Evolutionary conservation across 2,113 vertebrate species (phyloP), one percentile per base, ranked within the genome.

Genomic region (Sinocyclocheilus grahami): DNA sequence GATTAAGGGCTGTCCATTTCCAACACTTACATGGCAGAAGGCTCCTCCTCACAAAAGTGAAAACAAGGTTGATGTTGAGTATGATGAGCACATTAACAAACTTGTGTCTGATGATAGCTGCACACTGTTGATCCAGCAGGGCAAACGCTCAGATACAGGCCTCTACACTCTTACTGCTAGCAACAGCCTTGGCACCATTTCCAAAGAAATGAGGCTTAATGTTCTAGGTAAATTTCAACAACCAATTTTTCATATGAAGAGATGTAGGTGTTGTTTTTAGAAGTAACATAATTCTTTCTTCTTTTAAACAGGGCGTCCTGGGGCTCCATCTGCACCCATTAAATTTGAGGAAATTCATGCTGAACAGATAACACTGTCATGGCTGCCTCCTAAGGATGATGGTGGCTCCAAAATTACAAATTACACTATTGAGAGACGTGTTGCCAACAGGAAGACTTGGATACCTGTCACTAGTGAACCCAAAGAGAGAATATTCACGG

Each of bases 71-170:
- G 96, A 97, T 86, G 92, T 99, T 51, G 27, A 93, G 6, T 99
- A 99, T n/a, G 96, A 99, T 62, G 96, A 97, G 82, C 97, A 99
- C 77, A 95, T 99, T 90, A 99, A 99, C 93, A 99, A 99, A 94
- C 95, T 97, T 0, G 95, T 99, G 89, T 95, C 92, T n/a, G 98
- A 99, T 79, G 93, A 99, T 78, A 96, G 94, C 91, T 99, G 98
- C 91, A 98, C 96, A 0, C 94, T 99, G 91, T 92, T 97, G 79
- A 97, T 99, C 89, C 97, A 97, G 82, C 97, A 99, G 88, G 97
- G 97, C 91, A 97, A 96, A 72, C 95, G 98, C 72, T 96, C 88
- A 58, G 98, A 99, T 94, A 99, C 97, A 1, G 97, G 94, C n/a
- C 95, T 99, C 46, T 99, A 98, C 90, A 97, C 96, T 0, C 94